Percentiles rank a stretch among this genome's conserved stretches.
These are phyloP conservation scores for Acinonyx jubatus DNA, from an alignment of 2,113 vertebrate genomes.

Conservation along the genomic window DNA sequence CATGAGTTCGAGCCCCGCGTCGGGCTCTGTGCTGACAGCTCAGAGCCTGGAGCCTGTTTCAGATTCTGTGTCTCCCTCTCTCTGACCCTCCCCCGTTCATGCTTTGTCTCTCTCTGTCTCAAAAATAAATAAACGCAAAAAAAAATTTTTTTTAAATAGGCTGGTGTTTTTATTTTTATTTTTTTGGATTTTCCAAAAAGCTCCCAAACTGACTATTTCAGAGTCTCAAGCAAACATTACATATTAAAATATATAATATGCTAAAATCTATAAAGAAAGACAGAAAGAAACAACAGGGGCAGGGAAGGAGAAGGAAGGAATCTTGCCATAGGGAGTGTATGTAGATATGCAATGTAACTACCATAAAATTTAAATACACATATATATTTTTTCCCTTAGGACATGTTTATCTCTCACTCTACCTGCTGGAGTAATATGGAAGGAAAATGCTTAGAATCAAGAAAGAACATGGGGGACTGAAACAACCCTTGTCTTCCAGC, in stretches of 20 bases:
- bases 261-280: not conserved
- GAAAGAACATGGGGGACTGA: not conserved
- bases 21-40: no score
- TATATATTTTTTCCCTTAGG: not conserved
- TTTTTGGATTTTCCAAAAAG: not conserved
- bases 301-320: not conserved
- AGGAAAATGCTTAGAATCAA: not conserved
- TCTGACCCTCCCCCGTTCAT: no score
- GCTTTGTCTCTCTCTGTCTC: no score
- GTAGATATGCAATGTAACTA: not conserved
- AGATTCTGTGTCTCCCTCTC: no score
- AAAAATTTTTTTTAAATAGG: not conserved
- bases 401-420: not conserved
- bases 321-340: not conserved
- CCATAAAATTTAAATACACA: not conserved
- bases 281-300: no score
- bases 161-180: not conserved
- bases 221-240: not conserved
- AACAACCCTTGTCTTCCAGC: not conserved
- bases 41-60: no score
- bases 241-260: not conserved
- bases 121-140: no score
- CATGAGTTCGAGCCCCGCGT: no score
- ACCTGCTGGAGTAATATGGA: not conserved
- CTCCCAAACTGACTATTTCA: not conserved